Evolutionary conservation across 2,888 invertebrate species (phyloP).

Genomic region (Aphelenchoides bicaudatus): DNA sequence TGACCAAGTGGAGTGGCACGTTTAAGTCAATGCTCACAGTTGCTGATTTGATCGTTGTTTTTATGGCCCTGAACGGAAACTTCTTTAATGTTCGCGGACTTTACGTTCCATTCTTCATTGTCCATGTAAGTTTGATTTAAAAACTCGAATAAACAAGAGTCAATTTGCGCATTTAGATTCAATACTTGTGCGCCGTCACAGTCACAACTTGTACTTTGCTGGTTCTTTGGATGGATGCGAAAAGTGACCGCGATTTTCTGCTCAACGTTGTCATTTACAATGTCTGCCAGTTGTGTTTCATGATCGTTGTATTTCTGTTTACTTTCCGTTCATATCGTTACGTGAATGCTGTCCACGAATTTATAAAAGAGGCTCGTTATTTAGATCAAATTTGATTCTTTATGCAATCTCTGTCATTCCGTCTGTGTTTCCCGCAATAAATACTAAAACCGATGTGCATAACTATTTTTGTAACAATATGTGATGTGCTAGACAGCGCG

Average conservation of each 20-base stretch:
- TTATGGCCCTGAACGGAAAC: conserved; percentile 4
- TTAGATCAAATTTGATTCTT: too few species aligned
- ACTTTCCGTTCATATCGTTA: conserved; percentile 4
- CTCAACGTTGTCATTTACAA: conserved; percentile 9
- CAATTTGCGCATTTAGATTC: background rate
- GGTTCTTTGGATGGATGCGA: background rate
- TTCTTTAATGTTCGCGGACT: background rate
- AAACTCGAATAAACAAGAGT: background rate
- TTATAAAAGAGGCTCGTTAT: background rate
- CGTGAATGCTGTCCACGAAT: background rate
- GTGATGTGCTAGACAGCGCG: too few species aligned
- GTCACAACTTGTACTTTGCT: conserved; percentile 10
- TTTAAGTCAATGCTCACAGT: background rate
- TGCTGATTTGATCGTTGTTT: conserved; percentile 7
- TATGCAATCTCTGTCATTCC: background rate
- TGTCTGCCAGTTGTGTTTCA: background rate
- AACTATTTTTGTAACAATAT: too few species aligned
- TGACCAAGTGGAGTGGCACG: conserved; percentile 7
- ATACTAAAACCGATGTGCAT: background rate
- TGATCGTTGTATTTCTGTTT: conserved; percentile 9
- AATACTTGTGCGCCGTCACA: background rate
- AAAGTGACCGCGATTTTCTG: background rate
- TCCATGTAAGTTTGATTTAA: background rate
- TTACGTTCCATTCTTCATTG: conserved; percentile 3
- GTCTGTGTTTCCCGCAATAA: background rate